These are phyloP conservation scores for Galbula dea DNA, from an alignment of 2,113 vertebrate genomes.

Conservation along the genomic window DNA sequence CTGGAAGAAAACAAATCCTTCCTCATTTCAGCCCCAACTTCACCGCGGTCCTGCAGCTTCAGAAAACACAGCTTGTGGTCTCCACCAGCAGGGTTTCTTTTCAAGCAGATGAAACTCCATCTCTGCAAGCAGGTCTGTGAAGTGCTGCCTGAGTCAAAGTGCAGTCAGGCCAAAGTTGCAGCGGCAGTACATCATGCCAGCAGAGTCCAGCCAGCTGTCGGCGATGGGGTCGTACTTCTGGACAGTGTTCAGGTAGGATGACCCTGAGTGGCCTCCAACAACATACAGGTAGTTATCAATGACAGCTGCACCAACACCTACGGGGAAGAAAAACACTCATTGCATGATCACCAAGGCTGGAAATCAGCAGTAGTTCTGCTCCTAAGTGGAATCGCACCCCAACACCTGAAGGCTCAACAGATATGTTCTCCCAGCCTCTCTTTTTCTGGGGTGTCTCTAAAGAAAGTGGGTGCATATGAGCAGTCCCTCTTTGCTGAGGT, in stretches of 20 bases:
- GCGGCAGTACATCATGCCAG: conserved; percentile 94
- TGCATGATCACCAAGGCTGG: neutral
- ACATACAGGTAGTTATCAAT: conserved; percentile 97
- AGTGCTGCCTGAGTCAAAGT: conserved; percentile 79
- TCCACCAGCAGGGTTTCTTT: conserved; percentile 24
- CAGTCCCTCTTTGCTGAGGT: accelerated
- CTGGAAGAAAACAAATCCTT: neutral
- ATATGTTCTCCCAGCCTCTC: accelerated
- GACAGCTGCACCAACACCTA: conserved; percentile 94
- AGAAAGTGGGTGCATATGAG: accelerated
- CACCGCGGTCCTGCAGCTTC: neutral
- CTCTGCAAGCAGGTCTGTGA: conserved; percentile 17
- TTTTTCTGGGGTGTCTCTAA: no score
- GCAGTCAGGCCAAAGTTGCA: conserved; percentile 97
- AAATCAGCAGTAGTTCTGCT: accelerated
- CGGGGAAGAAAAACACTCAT: neutral
- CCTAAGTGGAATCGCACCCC: accelerated
- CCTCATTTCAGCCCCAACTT: neutral
- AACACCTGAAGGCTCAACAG: accelerated
- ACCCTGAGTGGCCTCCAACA: conserved; percentile 95
- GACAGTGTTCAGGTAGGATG: conserved; percentile 94
- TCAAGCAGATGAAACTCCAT: neutral
- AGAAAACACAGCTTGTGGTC: conserved; percentile 15
- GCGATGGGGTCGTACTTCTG: conserved; percentile 94
- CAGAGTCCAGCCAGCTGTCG: conserved; percentile 93